Base-by-base conservation (phyloP, 2,888 invertebrate genomes). In the Lasioglossum calceatum region DNA sequence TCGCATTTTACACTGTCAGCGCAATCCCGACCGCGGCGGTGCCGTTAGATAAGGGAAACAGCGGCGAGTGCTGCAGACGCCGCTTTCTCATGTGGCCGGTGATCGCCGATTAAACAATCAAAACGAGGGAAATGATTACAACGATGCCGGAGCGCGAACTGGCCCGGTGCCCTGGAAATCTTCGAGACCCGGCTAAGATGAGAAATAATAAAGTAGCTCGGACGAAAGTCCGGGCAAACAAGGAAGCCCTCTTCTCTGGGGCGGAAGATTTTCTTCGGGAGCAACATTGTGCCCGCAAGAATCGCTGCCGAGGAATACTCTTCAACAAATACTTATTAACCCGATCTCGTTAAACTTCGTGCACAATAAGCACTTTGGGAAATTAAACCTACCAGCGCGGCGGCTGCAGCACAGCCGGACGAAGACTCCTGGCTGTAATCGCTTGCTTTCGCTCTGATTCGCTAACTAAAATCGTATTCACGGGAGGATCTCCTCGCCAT, bases 1-100 rank as follows among this genome's bases (percentile, higher is more conserved):
- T 79, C 79, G 75, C 76, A 39, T 87, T 89, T 85, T 77, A 78
- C 78, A 39, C 36, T 82, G 80, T 76, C 81, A 77, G 67, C 78
- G 79, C 73, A 76, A 87, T 87, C 77, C 47, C 2, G 42, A 47
- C 36, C 70, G 7, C 50, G 27, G 7, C 50, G 32, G 14, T 61
- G 39, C 23, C 79, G 71, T 67, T 80, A 61, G 44, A 80, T 85
- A 89, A 89, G 85, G 71, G 71, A 74, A 73, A 58, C 78, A 47
- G 16, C 36, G 42, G 64, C 36, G 58, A 77, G 44, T 16, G 36
- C 23, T 19, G 58, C 42, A 42, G 27, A 16, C 14, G 61, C 12
- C n/a, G 4, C 23, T 58, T 54, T 10, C 44, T 42, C 27, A 12
- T 36, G 14, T 23, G 16, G 2, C 8, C n/a, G 23, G 58, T 23